phyloP scores from a whole-genome alignment of 2,888 invertebrate species.

The Lasioglossum villosulum region DNA sequence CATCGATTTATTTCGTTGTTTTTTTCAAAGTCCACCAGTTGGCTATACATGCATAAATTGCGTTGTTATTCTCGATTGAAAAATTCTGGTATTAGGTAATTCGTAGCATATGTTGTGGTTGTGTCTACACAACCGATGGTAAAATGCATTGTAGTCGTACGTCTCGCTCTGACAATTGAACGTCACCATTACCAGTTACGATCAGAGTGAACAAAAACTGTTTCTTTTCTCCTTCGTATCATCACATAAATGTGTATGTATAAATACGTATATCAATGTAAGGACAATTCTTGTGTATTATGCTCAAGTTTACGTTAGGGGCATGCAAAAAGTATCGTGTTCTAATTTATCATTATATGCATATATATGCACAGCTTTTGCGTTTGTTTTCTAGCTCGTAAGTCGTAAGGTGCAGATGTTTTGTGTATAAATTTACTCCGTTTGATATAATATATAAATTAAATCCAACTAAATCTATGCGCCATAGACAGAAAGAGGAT shows the following conservation, averaged over 20 bases:
- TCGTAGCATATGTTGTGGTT: neutral
- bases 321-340: neutral
- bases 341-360: neutral
- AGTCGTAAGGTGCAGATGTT: too few species aligned
- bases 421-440: too few species aligned
- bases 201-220: neutral
- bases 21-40: neutral
- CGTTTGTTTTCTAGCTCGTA: too few species aligned
- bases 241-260: neutral
- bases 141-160: neutral
- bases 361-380: too few species aligned
- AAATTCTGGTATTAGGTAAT: neutral
- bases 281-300: neutral
- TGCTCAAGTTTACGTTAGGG: neutral
- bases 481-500: too few species aligned
- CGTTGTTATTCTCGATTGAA: neutral
- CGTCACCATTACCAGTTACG: neutral
- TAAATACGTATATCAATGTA: neutral
- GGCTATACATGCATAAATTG: neutral
- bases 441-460: too few species aligned
- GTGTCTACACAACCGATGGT: neutral
- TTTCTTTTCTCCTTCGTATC: neutral
- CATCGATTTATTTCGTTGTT: neutral
- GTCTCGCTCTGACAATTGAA: neutral
- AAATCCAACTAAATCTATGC: too few species aligned